phyloP scores from a whole-genome alignment of 2,888 invertebrate genomes.

The Hyposoter dolosus region DNA sequence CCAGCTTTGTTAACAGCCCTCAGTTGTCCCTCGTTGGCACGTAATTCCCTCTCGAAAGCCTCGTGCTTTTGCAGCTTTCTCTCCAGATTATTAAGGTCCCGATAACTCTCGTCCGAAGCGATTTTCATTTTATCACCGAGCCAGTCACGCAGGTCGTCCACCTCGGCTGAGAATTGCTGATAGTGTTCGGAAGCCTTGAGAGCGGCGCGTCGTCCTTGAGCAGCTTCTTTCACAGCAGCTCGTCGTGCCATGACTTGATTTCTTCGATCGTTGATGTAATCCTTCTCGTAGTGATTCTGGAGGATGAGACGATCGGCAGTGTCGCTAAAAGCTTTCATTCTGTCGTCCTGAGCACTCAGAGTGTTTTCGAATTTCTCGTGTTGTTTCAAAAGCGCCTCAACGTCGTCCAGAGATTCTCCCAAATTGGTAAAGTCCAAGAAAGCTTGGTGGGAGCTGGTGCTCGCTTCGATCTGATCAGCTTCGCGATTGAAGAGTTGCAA shows the following conservation, averaged over 20 bases:
- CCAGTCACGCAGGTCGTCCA: slow-evolving; percentile 96
- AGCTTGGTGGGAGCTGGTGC: slow-evolving; percentile 96
- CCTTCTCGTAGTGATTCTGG: slow-evolving; percentile 92
- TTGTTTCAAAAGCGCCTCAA: slow-evolving; percentile 95
- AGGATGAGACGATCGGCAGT: slow-evolving; percentile 93
- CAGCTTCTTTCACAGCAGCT: slow-evolving; percentile 90
- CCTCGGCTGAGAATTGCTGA: slow-evolving; percentile 96
- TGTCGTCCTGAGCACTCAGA: slow-evolving; percentile 96
- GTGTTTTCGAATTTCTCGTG: slow-evolving; percentile 98
- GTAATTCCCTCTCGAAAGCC: slow-evolving; percentile 97
- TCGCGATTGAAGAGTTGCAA: slow-evolving; percentile 97
- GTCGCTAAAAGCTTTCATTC: slow-evolving; percentile 92
- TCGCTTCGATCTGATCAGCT: slow-evolving; percentile 98
- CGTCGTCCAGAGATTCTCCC: slow-evolving; percentile 95
- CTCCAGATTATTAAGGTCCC: slow-evolving; percentile 95
- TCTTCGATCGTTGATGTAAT: slow-evolving; percentile 90
- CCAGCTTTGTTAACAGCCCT: slow-evolving; percentile 94
- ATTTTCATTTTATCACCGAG: slow-evolving; percentile 96
- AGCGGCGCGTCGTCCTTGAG: slow-evolving; percentile 90
- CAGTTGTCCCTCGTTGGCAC: slow-evolving; percentile 97
- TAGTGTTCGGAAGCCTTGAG: slow-evolving; percentile 94
- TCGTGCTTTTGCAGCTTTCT: slow-evolving; percentile 98
- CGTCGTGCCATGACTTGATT: slow-evolving; percentile 91
- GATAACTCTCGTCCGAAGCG: slow-evolving; percentile 96
- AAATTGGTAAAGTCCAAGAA: slow-evolving; percentile 95